Conservation (phyloP, 2,888 invertebrate genomes). For the Drosophila neonasuta region DNA sequence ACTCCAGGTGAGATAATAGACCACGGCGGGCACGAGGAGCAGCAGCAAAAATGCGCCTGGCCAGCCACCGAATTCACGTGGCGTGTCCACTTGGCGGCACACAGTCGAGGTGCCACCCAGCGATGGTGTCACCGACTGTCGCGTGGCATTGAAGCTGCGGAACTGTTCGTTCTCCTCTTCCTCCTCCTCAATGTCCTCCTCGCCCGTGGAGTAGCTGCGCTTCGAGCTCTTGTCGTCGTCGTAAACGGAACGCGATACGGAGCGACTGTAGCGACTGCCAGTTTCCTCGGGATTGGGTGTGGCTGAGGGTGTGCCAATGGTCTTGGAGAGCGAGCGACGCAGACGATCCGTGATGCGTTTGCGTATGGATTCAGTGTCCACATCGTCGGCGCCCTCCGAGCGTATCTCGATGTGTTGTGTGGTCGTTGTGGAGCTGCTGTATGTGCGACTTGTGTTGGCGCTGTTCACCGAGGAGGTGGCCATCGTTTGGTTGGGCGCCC, state of each 20-base stretch:
- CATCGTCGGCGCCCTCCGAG: constrained; percentile 57
- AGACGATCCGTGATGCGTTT: constrained; percentile 79
- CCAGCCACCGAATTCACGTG: constrained; percentile 79
- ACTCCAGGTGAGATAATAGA: constrained; percentile 79
- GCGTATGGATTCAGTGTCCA: constrained; percentile 74
- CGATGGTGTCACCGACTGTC: constrained; percentile 45
- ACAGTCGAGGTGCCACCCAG: constrained; percentile 26
- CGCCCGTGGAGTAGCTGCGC: constrained; percentile 73
- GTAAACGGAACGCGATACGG: constrained; percentile 78
- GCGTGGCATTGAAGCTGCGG: constrained; percentile 70
- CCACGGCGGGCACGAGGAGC: constrained; percentile 63
- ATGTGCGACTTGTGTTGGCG: constrained; percentile 61
- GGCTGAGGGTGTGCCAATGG: constrained; percentile 65
- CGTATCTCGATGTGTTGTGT: constrained; percentile 79
- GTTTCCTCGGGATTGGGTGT: constrained; percentile 60
- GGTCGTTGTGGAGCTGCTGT: constrained; percentile 69
- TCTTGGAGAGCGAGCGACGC: constrained; percentile 80
- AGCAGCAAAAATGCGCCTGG: constrained; percentile 71
- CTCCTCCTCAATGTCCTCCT: constrained; percentile 56
- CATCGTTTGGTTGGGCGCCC: constrained; percentile 48
- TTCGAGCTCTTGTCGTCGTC: constrained; percentile 80
- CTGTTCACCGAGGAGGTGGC: constrained; percentile 74
- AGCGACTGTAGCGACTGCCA: constrained; percentile 75
- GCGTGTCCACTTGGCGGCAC: constrained; percentile 72
- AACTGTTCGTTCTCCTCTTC: constrained; percentile 57